Evolutionary conservation across 1,140 invertebrate genomes (phyloP).

Genomic region (Bombus vancouverensis): DNA sequence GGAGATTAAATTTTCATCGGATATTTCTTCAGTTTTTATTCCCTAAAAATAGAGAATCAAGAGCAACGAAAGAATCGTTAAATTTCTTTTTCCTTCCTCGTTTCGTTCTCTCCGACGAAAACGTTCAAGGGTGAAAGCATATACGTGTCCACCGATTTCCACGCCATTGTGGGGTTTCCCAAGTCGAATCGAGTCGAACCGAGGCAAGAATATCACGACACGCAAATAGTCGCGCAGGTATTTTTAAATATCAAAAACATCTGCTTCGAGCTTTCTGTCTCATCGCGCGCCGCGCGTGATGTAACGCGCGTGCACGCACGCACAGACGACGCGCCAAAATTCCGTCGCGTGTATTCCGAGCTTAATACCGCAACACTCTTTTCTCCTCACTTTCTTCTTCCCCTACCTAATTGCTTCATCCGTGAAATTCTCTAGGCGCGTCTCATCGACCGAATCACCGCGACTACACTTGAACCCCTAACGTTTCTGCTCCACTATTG

Average conservation of each 20-base stretch:
- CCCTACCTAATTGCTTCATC: not conserved
- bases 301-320: slow-evolving; percentile 56
- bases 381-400: not conserved
- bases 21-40: not conserved
- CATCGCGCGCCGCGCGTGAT: slow-evolving; percentile 53
- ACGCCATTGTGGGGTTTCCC: slow-evolving; percentile 70
- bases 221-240: slow-evolving; percentile 65
- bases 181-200: slow-evolving; percentile 51
- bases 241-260: slow-evolving; percentile 72
- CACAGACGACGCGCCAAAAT: slow-evolving; percentile 52
- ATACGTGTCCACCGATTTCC: slow-evolving; percentile 24
- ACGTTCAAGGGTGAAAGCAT: slow-evolving; percentile 19
- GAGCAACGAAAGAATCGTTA: not conserved
- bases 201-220: slow-evolving; percentile 60
- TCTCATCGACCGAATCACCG: slow-evolving; percentile 2
- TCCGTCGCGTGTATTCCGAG: slow-evolving; percentile 38
- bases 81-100: not conserved
- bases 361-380: slow-evolving; percentile 4
- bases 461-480: not conserved
- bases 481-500: not conserved
- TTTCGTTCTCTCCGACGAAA: not conserved
- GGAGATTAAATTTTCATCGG: too few species aligned
- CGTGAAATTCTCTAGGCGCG: slow-evolving; percentile 16
- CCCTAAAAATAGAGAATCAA: not conserved
- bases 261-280: slow-evolving; percentile 50